Conservation (phyloP, 2,888 invertebrate species). For the Trichogramma evanescens region DNA sequence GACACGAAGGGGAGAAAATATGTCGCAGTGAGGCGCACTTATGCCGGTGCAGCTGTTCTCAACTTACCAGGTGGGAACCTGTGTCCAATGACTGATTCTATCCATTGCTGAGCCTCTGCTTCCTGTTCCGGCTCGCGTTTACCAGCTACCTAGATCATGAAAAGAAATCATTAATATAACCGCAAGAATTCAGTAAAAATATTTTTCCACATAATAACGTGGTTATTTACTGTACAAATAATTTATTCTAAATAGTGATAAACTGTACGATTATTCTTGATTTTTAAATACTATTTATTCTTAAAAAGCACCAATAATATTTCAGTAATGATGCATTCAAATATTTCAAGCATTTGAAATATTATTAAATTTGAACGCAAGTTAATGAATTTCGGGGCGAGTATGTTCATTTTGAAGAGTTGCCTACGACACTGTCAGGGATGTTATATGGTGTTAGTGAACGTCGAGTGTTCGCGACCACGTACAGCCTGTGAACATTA, state of each 20-base stretch:
- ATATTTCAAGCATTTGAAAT: no score
- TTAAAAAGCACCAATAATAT: neutral
- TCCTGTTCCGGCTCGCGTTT: slow-evolving; percentile 76
- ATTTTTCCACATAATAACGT: neutral
- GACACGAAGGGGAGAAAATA: slow-evolving; percentile 1
- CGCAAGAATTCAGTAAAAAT: neutral
- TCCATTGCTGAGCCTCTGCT: slow-evolving; percentile 76
- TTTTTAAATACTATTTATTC: neutral
- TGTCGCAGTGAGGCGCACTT: neutral
- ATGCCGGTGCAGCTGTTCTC: neutral
- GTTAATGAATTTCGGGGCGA: no score
- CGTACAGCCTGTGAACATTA: no score
- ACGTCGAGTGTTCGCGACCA: no score
- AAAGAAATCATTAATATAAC: slow-evolving; percentile 12
- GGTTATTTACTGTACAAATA: neutral
- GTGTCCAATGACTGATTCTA: slow-evolving; percentile 74
- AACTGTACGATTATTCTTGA: neutral
- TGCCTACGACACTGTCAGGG: no score
- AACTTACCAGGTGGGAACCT: slow-evolving; percentile 58
- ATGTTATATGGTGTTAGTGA: no score
- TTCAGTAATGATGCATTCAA: no score
- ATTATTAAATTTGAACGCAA: no score
- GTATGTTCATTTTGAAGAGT: no score
- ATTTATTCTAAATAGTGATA: neutral
- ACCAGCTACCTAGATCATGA: slow-evolving; percentile 63